phyloP scores from a whole-genome alignment of 2,888 invertebrate species.

The Xestia sexstrigata region DNA sequence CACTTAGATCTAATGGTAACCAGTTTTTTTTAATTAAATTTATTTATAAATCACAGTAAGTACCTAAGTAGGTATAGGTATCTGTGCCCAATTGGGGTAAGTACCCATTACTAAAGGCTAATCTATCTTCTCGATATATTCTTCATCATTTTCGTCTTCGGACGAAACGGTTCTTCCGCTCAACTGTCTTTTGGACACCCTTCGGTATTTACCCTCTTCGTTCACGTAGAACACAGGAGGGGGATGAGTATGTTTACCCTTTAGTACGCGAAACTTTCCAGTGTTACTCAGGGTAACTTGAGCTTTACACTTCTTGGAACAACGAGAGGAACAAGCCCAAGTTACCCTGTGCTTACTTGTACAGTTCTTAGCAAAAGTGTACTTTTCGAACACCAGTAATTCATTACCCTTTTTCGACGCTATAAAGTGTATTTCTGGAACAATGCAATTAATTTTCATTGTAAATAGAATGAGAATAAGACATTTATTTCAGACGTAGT shows the following conservation, averaged over 20 bases:
- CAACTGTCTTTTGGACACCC: slow-evolving; percentile 68
- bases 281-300: slow-evolving; percentile 75
- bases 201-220: slow-evolving; percentile 77
- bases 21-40: background rate
- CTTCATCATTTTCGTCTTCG: slow-evolving; percentile 18
- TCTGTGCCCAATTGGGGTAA: background rate
- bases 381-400: slow-evolving; percentile 81
- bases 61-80: too few relatives aligned
- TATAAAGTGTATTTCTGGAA: slow-evolving; percentile 85
- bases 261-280: slow-evolving; percentile 75
- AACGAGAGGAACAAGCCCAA: slow-evolving; percentile 84
- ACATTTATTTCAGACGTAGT: too few relatives aligned
- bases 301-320: slow-evolving; percentile 82
- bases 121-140: slow-evolving; percentile 20
- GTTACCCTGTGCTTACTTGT: slow-evolving; percentile 74
- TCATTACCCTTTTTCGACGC: slow-evolving; percentile 81
- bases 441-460: slow-evolving; percentile 43
- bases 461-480: background rate
- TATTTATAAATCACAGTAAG: background rate
- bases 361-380: slow-evolving; percentile 80
- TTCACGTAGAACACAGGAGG: slow-evolving; percentile 83
- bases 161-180: slow-evolving; percentile 5
- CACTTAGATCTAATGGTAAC: background rate
- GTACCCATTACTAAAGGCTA: background rate
- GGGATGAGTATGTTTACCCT: slow-evolving; percentile 77